A percentile compares a stretch with the other conserved stretches of the same genome.
phyloP scores from a whole-genome alignment of 2,888 invertebrate species.

The Drosophila eohydei region DNA sequence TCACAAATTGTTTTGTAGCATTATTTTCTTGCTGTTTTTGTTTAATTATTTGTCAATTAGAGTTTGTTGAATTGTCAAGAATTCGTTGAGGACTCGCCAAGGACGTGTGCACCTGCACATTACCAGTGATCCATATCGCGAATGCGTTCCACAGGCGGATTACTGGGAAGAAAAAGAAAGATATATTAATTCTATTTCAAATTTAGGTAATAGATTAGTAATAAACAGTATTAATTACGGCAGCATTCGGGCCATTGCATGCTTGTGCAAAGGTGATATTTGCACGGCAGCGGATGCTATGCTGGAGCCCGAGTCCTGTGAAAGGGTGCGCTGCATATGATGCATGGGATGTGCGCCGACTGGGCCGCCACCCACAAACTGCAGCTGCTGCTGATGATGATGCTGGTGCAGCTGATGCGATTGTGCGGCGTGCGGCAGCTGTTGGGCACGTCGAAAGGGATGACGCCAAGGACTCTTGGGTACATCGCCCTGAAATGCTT shows the following conservation, averaged over 20 bases:
- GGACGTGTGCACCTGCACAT: constrained; percentile 42
- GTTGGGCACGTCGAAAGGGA: constrained; percentile 86
- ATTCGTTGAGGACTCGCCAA: constrained; percentile 21
- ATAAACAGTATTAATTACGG: constrained; percentile 77
- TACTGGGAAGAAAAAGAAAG: constrained; percentile 62
- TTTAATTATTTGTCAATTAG: constrained; percentile 34
- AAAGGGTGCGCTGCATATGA: constrained; percentile 86
- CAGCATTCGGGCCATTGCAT: constrained; percentile 84
- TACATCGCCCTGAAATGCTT: constrained; percentile 88
- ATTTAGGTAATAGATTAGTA: background rate
- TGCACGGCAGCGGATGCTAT: constrained; percentile 86
- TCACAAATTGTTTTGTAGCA: constrained; percentile 75
- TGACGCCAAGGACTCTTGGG: constrained; percentile 92
- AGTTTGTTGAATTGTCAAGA: constrained; percentile 47
- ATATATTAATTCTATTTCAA: background rate
- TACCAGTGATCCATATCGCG: constrained; percentile 85
- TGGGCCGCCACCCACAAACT: constrained; percentile 66
- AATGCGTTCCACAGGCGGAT: constrained; percentile 84
- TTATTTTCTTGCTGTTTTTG: constrained; percentile 33
- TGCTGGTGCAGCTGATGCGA: constrained; percentile 55
- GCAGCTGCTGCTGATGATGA: constrained; percentile 70
- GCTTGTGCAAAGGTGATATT: constrained; percentile 84
- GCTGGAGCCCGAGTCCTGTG: constrained; percentile 87
- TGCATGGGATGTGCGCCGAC: constrained; percentile 73
- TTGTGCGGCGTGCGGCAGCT: constrained; percentile 75